Conservation (phyloP, 2,797 vertebrate species). For the Diceros bicornis region DNA sequence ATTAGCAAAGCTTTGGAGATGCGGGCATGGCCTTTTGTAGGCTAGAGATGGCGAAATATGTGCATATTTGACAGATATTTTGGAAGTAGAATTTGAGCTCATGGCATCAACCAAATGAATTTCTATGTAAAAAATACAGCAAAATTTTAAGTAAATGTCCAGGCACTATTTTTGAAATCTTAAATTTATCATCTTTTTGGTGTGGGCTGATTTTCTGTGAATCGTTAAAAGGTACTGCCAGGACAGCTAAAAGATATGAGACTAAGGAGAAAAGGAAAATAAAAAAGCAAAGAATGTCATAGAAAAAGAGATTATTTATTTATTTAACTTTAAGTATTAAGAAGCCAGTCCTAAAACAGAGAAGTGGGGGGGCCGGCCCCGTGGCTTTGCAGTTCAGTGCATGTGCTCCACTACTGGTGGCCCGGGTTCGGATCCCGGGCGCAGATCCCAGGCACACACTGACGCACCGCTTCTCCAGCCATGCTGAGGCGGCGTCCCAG, state of each 20-base stretch:
- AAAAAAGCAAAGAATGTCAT: neutral
- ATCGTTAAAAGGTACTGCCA: neutral
- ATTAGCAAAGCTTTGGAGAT: neutral
- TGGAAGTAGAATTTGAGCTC: neutral
- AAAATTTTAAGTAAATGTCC: neutral
- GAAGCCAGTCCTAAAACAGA: neutral
- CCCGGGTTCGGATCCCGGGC: no score
- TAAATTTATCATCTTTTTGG: neutral
- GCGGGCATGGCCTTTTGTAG: neutral
- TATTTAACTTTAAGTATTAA: neutral
- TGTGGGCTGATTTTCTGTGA: neutral
- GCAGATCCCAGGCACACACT: no score
- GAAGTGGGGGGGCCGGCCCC: neutral
- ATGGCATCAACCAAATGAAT: neutral
- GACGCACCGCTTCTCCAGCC: no score
- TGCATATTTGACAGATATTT: neutral
- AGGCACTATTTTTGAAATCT: constrained; percentile 11
- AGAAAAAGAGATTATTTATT: neutral
- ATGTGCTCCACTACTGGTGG: no score
- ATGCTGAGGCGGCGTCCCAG: no score
- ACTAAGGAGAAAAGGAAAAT: neutral
- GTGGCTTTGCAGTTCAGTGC: no score
- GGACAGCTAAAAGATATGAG: constrained; percentile 3
- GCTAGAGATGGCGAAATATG: neutral
- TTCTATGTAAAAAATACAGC: neutral